Evolutionary conservation across 1,140 invertebrate species (phyloP), one percentile per base, ranked within the genome.

Genomic region (Potamilus streckersoni): DNA sequence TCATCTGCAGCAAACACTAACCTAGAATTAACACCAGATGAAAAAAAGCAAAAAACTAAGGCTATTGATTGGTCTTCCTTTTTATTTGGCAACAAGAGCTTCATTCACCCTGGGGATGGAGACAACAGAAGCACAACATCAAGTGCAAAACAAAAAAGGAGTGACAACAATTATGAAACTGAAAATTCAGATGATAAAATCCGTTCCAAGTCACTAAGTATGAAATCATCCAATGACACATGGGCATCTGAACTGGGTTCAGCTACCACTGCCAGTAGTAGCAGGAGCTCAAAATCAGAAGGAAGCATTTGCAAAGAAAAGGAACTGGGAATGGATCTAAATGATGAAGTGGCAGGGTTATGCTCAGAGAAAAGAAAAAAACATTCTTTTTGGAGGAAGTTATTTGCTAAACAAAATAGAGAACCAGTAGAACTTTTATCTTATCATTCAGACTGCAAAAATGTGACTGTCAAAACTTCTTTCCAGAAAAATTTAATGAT

Each of bases 341-440:
- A 49, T 49, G 38, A 49, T 49, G 38, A 49, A 49, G 38, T 49
- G 38, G 38, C 38, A 49, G 38, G 38, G 38, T 49, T 49, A 49
- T 63, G 63, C 55, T 31, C 62, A 15, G 63, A 73, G 63, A 73
- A 66, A 60, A 70, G 77, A 55, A 79, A 62, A 68, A 73, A 68
- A 14, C 58, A 70, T 20, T 70, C 69, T 15, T 66, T 57, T n/a
- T 77, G 67, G 62, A 76, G 74, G 61, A 73, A 70, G 49, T 23
- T 80, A 6, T 74, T 76, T 64, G 16, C 49, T 8, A 27, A n/a
- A 57, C 63, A 80, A 49, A 23, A 59, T 8, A 59, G 62, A 62
- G 55, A 70, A n/a, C 71, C 79, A 57, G 79, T 74, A 4, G 49
- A 58, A 23, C 71, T 77, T 6, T 23, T 80, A 16, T 77, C 74